Conservation (phyloP, 2,888 invertebrate genomes). For the Mimachlamys varia region DNA sequence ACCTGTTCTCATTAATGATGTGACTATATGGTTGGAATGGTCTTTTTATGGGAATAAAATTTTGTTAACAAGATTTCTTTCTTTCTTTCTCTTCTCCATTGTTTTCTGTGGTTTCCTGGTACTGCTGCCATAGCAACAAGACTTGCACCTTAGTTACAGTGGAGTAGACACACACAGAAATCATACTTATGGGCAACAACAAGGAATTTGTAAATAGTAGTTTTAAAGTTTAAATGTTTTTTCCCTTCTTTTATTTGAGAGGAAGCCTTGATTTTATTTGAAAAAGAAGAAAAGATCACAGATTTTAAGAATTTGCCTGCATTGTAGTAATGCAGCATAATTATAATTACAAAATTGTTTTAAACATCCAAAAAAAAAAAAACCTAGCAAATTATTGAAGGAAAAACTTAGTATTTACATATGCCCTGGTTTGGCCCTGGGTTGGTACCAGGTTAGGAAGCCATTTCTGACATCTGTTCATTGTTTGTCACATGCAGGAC, state of each 20-base stretch:
- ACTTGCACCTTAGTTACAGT: not conserved
- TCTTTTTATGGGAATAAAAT: constrained; percentile 53
- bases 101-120: constrained; percentile 16
- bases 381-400: no score
- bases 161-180: constrained; percentile 13
- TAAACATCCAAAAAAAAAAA: not conserved
- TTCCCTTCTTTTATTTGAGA: not conserved
- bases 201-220: not conserved
- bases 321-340: not conserved
- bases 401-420: not conserved
- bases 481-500: constrained; percentile 48
- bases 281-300: not conserved
- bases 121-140: not conserved
- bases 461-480: constrained; percentile 32
- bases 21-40: constrained; percentile 48
- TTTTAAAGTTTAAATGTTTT: not conserved
- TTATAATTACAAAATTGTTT: not conserved
- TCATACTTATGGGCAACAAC: not conserved
- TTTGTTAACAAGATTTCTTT: constrained; percentile 51
- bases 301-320: not conserved
- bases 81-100: constrained; percentile 38
- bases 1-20: constrained; percentile 28
- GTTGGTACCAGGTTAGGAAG: not conserved
- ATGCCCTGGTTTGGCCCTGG: not conserved
- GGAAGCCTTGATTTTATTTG: no score